Evolutionary conservation across 1,140 invertebrate genomes (phyloP), one percentile per base, ranked within the genome.

Genomic region (Ceratina japonica): DNA sequence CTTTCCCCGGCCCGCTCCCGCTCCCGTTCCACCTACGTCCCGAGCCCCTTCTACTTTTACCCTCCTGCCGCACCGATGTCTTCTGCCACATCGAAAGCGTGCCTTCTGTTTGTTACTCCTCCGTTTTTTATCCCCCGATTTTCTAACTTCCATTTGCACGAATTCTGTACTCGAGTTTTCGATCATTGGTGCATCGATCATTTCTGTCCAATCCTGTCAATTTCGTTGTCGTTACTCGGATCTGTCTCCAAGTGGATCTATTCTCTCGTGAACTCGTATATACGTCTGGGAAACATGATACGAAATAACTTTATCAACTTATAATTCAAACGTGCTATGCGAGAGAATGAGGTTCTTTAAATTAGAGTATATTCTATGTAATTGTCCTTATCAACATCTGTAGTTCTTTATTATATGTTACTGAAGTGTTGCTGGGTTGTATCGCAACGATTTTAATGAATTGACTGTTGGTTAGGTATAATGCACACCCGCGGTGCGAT

Each of bases 1-100:
- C 75, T 83, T 75, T 54, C 81, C 82, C 81, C 69, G 78, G 64
- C 79, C 77, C n/a, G n/a, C n/a, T n/a, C n/a, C 82, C 86, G 83
- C 37, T 7, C 37, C 10, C 37, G 37, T 44, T 87, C 84, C 80
- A 84, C 87, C 86, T 80, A 82, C 79, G 75, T 15, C 65, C 87
- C 76, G 77, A 84, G 77, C 79, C 79, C 83, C 81, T 54, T 62
- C 24, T 24, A 27, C 51, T 49, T 44, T 49, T 54, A 10, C 44
- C 27, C 58, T 49, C 44, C 24, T 31, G n/a, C 52, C 44, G 13
- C 44, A 7, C 44, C 31, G 20, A 56, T 18, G 16, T 56, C n/a
- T 56, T 56, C 13, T 16, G 54, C 54, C 37, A 22, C 75, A 20
- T 70, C 62, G 49, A 51, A 66, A 52, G 49, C 24, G 12, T 51